These are phyloP conservation scores for Salticus scenicus DNA, from an alignment of 2,888 invertebrate genomes.

Conservation along the genomic window DNA sequence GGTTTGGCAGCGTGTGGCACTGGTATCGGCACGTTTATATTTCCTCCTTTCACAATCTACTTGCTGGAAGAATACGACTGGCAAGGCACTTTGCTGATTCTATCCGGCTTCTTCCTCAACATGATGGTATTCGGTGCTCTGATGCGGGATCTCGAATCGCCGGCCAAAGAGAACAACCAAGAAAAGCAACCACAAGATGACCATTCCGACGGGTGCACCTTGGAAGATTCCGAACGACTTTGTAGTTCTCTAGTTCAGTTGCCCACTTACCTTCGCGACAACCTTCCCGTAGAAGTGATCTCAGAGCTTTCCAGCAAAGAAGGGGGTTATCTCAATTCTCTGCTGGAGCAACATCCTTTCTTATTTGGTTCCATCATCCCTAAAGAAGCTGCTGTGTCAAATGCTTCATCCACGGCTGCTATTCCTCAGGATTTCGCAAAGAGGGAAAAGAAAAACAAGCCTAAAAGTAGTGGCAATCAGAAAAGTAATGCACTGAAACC, in stretches of 20 bases:
- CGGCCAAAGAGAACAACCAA: constrained; percentile 16
- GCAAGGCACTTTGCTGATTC: constrained; percentile 87
- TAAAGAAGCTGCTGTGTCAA: constrained; percentile 24
- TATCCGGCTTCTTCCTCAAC: constrained; percentile 87
- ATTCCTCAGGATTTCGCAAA: constrained; percentile 6
- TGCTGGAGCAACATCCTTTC: constrained; percentile 85
- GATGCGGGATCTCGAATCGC: constrained; percentile 86
- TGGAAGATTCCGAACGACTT: constrained; percentile 70
- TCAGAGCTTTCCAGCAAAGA: constrained; percentile 77
- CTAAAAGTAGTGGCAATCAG: constrained; percentile 2
- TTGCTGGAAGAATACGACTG: constrained; percentile 85
- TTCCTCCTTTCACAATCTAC: constrained; percentile 86
- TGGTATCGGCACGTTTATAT: constrained; percentile 89
- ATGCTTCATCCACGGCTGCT: constrained; percentile 32
- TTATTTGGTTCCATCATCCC: constrained; percentile 77
- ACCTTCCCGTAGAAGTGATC: constrained; percentile 85
- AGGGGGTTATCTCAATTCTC: constrained; percentile 78
- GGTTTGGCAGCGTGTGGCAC: constrained; percentile 91
- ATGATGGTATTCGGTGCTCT: constrained; percentile 87
- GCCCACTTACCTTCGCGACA: constrained; percentile 87
- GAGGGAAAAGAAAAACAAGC: background rate
- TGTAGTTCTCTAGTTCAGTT: constrained; percentile 84
- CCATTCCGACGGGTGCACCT: constrained; percentile 74
- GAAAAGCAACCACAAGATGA: constrained; percentile 79
- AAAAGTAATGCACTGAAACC: background rate